A percentile compares a stretch with the other conserved stretches of the same genome.
Conservation (phyloP, 2,113 vertebrate species). For the Alethe diademata region DNA sequence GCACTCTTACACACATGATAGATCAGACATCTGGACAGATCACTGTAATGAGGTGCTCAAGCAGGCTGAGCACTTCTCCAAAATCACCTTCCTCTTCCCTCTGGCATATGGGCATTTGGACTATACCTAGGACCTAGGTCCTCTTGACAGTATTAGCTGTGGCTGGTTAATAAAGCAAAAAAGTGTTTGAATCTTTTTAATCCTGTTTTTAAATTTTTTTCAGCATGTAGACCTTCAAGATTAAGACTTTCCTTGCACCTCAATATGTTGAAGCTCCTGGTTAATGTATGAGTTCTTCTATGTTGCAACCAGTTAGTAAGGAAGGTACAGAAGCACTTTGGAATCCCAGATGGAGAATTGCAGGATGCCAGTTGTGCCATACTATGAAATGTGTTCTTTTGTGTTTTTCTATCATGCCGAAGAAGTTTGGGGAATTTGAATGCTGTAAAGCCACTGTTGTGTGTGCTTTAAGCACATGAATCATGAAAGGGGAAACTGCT, state of each 20-base stretch:
- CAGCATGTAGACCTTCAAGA: background rate
- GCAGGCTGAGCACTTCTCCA: background rate
- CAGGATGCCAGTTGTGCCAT: background rate
- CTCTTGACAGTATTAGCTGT: background rate
- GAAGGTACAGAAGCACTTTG: background rate
- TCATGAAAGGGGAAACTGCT: background rate
- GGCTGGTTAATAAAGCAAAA: background rate
- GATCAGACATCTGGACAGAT: too few relatives aligned
- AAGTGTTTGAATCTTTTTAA: background rate
- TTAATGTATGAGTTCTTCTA: background rate
- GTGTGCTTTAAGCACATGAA: background rate
- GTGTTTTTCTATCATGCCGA: background rate
- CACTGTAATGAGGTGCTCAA: background rate
- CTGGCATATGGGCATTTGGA: background rate
- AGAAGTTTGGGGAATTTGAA: background rate
- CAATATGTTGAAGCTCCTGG: background rate
- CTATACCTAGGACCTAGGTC: background rate
- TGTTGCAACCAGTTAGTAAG: background rate
- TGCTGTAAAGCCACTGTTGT: background rate
- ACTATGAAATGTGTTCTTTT: background rate
- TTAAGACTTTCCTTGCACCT: background rate
- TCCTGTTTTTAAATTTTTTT: background rate
- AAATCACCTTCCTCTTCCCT: background rate
- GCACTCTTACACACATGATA: fast-evolving
- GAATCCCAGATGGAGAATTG: background rate